phyloP scores from a whole-genome alignment of 30 jellyfish, hydroid and myxozoan species.

The Pelagia noctiluca region DNA sequence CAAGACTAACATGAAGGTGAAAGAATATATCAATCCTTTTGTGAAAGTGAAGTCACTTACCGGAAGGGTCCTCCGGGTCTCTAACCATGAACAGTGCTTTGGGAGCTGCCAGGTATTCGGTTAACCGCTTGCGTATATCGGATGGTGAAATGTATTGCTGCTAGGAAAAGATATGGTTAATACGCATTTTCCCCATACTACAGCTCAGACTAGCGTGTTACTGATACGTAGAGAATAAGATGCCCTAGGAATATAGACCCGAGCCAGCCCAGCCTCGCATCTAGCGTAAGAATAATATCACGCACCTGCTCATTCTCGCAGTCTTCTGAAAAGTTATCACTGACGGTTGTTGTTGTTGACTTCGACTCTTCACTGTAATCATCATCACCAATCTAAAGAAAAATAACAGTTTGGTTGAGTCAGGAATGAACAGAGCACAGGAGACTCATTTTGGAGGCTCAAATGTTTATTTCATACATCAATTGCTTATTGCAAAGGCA shows the following conservation, averaged over 20 bases:
- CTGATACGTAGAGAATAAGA: background rate
- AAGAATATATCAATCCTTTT: too few relatives aligned
- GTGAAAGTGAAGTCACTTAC: conserved; percentile 66
- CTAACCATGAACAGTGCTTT: conserved; percentile 90
- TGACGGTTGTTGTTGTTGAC: conserved; percentile 89
- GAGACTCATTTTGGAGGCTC: too few relatives aligned
- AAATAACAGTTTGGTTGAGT: too few relatives aligned
- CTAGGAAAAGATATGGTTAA: conserved; percentile 22
- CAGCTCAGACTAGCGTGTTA: background rate
- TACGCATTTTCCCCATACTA: background rate
- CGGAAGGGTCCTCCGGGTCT: conserved; percentile 99
- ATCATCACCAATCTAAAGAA: conserved; percentile 63
- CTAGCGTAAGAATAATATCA: too few relatives aligned
- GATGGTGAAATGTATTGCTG: conserved; percentile 89
- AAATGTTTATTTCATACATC: too few relatives aligned
- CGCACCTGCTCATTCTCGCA: conserved; percentile 70
- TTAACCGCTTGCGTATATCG: conserved; percentile 82
- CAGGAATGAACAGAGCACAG: too few relatives aligned
- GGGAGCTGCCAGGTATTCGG: conserved; percentile 93
- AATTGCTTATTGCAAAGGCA: too few relatives aligned
- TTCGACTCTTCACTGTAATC: conserved; percentile 90
- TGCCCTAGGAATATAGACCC: background rate
- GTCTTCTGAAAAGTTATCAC: conserved; percentile 82
- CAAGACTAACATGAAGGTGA: too few relatives aligned
- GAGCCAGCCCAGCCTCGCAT: too few relatives aligned